phyloP scores from a whole-genome alignment of 2,888 invertebrate genomes.

The Ennomos quercinarius region DNA sequence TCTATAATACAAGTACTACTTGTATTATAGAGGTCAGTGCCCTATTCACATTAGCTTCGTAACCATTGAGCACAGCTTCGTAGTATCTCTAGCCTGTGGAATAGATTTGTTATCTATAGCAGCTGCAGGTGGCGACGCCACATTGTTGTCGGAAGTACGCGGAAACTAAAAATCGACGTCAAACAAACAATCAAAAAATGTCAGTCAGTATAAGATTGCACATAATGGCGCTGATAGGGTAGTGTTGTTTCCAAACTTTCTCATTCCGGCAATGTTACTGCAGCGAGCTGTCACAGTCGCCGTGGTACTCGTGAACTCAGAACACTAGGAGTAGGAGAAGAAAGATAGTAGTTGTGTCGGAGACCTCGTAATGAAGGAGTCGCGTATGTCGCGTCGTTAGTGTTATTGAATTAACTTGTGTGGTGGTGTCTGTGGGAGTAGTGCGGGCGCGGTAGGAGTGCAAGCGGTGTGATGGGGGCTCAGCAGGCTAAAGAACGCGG shows the following conservation, averaged over 20 bases:
- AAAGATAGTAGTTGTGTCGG: slow-evolving; percentile 17
- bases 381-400: slow-evolving; percentile 52
- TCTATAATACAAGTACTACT: no score
- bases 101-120: no score
- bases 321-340: slow-evolving; percentile 12
- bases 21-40: no score
- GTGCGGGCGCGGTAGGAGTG: slow-evolving; percentile 88
- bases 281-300: slow-evolving; percentile 42
- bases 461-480: slow-evolving; percentile 92
- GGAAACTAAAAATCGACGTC: slow-evolving; percentile 70
- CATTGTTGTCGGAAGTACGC: slow-evolving; percentile 11
- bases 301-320: slow-evolving; percentile 34
- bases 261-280: slow-evolving; percentile 57
- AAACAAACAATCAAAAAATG: slow-evolving; percentile 58
- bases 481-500: slow-evolving; percentile 97
- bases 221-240: slow-evolving; percentile 78
- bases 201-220: slow-evolving; percentile 54
- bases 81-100: slow-evolving; percentile 49
- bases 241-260: slow-evolving; percentile 65
- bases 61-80: no score
- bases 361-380: slow-evolving; percentile 53
- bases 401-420: slow-evolving; percentile 69
- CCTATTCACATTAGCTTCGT: no score
- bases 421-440: slow-evolving; percentile 44
- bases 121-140: no score